These are phyloP conservation scores for Drosophila orosa DNA, from an alignment of 1,140 invertebrate species.

Conservation along the genomic window DNA sequence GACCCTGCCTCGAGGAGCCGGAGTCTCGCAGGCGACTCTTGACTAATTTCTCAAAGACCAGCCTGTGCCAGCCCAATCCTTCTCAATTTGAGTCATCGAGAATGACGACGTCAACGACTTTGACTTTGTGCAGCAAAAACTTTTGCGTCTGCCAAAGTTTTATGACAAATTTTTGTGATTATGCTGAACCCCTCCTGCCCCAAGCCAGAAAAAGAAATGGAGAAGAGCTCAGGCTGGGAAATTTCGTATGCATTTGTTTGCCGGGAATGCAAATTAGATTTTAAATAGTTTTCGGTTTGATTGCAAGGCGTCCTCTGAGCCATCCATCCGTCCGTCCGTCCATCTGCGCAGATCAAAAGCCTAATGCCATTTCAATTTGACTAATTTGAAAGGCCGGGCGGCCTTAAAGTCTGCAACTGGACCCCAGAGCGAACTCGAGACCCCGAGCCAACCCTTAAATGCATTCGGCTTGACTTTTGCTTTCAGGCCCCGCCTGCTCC, in stretches of 20 bases:
- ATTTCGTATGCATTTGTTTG: conserved; percentile 59
- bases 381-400: conserved; percentile 52
- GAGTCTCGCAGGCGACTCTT: conserved; percentile 15
- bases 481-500: conserved; percentile 14
- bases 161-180: conserved; percentile 77
- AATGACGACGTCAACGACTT: conserved; percentile 47
- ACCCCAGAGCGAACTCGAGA: conserved; percentile 3
- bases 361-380: conserved; percentile 71
- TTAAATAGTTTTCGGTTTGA: conserved; percentile 76
- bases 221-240: conserved; percentile 24
- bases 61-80: conserved; percentile 9
- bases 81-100: conserved; percentile 42
- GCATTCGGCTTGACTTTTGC: conserved; percentile 49
- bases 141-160: conserved; percentile 73
- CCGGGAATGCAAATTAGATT: conserved; percentile 76
- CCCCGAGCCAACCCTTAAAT: conserved; percentile 53
- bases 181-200: conserved; percentile 27
- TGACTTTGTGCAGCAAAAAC: conserved; percentile 61
- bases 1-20: background rate
- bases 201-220: conserved; percentile 2
- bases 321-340: background rate
- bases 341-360: conserved; percentile 53
- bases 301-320: conserved; percentile 24
- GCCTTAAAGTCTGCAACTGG: conserved; percentile 44
- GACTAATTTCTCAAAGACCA: conserved; percentile 34